These are phyloP conservation scores for Pyrgus malvae DNA, from an alignment of 2,888 invertebrate genomes.

Conservation along the genomic window DNA sequence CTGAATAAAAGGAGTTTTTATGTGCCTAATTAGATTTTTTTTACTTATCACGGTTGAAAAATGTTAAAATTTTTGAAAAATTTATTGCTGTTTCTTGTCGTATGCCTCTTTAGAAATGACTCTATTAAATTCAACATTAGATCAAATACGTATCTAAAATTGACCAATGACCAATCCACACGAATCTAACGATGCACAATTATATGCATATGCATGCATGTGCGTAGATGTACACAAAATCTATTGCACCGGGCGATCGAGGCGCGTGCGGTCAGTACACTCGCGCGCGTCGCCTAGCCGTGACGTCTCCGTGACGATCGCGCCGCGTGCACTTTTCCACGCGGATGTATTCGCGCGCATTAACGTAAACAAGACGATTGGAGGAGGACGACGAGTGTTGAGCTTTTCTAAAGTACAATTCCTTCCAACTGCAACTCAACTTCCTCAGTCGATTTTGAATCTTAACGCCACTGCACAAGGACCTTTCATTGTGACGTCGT, in stretches of 20 bases:
- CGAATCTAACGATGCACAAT: constrained; percentile 62
- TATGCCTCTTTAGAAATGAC: no score
- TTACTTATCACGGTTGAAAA: no score
- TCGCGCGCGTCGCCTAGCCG: constrained; percentile 67
- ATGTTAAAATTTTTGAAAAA: no score
- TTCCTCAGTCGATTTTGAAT: not conserved
- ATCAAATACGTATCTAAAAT: no score
- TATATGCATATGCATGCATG: constrained; percentile 37
- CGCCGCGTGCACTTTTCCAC: constrained; percentile 32
- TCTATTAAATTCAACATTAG: no score
- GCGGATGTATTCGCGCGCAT: constrained; percentile 55
- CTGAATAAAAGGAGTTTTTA: no score
- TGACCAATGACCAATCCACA: constrained; percentile 48
- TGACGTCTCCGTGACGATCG: constrained; percentile 46
- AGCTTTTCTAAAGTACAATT: constrained; percentile 1
- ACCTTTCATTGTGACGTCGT: not conserved
- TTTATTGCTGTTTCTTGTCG: no score
- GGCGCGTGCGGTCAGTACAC: constrained; percentile 70
- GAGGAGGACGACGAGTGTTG: no score
- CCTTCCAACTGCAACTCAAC: not conserved
- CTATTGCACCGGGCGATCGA: constrained; percentile 44
- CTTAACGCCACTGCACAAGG: not conserved
- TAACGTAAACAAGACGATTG: not conserved
- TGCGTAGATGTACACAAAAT: not conserved
- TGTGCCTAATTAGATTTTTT: no score